Percentiles rank a stretch among this genome's conserved stretches.
phyloP scores from a whole-genome alignment of 2,797 vertebrate species.

The Diglossa cyanea region DNA sequence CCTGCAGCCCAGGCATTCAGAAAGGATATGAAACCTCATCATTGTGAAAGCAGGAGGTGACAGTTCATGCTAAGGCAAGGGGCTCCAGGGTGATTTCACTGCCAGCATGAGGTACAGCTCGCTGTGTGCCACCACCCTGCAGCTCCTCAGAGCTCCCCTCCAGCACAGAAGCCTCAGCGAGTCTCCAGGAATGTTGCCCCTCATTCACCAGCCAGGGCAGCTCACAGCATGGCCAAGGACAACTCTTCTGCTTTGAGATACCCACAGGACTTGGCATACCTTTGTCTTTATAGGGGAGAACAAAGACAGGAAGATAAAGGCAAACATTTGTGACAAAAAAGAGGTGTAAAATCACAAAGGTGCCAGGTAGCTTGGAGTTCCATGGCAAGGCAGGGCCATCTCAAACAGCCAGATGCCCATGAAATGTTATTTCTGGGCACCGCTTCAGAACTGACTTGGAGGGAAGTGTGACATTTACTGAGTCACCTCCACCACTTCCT shows the following conservation, averaged over 20 bases:
- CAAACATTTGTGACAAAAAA: neutral
- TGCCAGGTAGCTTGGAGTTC: neutral
- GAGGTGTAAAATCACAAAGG: neutral
- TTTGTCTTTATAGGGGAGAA: neutral
- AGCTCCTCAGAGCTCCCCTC: neutral
- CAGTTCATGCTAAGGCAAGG: neutral
- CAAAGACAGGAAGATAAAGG: neutral
- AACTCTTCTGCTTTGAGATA: neutral
- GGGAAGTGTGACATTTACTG: constrained; percentile 61
- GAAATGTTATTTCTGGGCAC: constrained; percentile 47
- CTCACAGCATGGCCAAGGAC: neutral
- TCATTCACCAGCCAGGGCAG: neutral
- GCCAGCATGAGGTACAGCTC: rapidly evolving
- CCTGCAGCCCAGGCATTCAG: neutral
- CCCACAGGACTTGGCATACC: neutral
- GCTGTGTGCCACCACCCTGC: neutral
- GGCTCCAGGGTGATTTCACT: neutral
- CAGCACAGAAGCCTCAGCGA: rapidly evolving
- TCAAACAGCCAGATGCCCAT: constrained; percentile 10
- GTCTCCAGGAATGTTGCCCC: neutral
- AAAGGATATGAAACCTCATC: neutral
- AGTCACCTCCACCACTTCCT: constrained; percentile 63
- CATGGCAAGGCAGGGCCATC: neutral
- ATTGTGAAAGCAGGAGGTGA: constrained; percentile 2
- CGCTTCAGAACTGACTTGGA: constrained; percentile 35